Evolutionary conservation across 1,140 invertebrate genomes (phyloP).

Genomic region (Aphidius gifuensis): DNA sequence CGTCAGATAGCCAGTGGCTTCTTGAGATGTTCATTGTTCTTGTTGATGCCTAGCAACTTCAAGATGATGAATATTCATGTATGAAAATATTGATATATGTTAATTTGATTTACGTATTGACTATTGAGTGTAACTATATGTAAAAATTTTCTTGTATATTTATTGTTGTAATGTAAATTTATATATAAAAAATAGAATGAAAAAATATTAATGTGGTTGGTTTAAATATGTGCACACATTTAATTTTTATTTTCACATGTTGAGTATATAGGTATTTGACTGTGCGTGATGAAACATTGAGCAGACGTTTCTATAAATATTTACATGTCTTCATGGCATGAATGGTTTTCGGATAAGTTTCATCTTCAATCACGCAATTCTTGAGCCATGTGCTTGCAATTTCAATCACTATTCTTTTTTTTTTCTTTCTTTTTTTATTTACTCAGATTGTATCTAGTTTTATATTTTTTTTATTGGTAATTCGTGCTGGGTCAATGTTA

Average conservation of each 20-base stretch:
- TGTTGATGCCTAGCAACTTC: neutral
- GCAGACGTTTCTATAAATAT: slow-evolving; percentile 32
- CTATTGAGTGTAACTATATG: neutral
- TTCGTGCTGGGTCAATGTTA: too few species aligned
- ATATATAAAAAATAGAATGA: too few species aligned
- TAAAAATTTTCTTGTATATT: slow-evolving; percentile 3
- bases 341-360: slow-evolving; percentile 18
- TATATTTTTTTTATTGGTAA: too few species aligned
- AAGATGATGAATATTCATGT: neutral
- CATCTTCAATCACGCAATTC: too few species aligned
- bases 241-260: too few species aligned
- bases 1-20: neutral
- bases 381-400: too few species aligned
- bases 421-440: too few species aligned
- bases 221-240: slow-evolving; percentile 16
- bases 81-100: slow-evolving; percentile 25
- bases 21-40: slow-evolving; percentile 13
- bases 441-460: too few species aligned
- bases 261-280: slow-evolving; percentile 5
- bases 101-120: slow-evolving; percentile 25
- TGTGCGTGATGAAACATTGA: slow-evolving; percentile 24
- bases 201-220: slow-evolving; percentile 9
- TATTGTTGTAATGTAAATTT: slow-evolving; percentile 2
- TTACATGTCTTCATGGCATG: slow-evolving; percentile 18
- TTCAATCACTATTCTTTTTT: too few species aligned